Percentiles rank a stretch among this genome's conserved stretches.
Evolutionary conservation across 2,113 vertebrate species (phyloP).

Genomic region (Alces alces): DNA sequence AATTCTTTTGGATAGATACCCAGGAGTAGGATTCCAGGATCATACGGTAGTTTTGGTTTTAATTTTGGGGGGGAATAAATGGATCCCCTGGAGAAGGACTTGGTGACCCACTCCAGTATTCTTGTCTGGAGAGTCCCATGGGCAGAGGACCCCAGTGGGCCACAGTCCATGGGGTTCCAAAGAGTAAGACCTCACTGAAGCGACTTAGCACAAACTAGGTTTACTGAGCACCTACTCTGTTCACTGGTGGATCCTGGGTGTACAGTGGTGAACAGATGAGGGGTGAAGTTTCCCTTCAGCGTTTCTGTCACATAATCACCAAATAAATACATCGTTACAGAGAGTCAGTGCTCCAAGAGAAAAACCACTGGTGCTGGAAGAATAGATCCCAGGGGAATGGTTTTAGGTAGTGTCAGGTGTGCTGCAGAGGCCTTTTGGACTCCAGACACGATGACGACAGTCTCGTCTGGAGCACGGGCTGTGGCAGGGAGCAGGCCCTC

Average conservation of each 20-base stretch:
- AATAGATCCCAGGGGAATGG: neutral
- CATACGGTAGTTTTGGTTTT: neutral
- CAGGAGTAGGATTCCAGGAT: neutral
- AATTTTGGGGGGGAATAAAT: neutral
- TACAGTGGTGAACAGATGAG: neutral
- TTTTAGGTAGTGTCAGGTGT: no score
- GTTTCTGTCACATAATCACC: neutral
- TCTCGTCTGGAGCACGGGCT: neutral
- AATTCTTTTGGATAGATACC: neutral
- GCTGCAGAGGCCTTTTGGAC: neutral
- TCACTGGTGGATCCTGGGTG: neutral
- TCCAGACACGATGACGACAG: neutral
- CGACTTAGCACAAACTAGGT: neutral
- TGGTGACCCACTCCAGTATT: neutral
- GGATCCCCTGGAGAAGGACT: neutral
- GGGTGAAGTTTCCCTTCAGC: neutral
- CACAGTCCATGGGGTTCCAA: neutral
- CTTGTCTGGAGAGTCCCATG: neutral
- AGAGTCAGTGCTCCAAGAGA: neutral
- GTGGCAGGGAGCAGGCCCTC: neutral
- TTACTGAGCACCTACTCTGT: neutral
- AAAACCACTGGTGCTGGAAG: neutral
- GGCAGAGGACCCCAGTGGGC: neutral
- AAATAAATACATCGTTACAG: neutral
- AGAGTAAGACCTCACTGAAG: neutral